Evolutionary conservation across 2,888 invertebrate genomes (phyloP).

Genomic region (Hydriomena furcata): DNA sequence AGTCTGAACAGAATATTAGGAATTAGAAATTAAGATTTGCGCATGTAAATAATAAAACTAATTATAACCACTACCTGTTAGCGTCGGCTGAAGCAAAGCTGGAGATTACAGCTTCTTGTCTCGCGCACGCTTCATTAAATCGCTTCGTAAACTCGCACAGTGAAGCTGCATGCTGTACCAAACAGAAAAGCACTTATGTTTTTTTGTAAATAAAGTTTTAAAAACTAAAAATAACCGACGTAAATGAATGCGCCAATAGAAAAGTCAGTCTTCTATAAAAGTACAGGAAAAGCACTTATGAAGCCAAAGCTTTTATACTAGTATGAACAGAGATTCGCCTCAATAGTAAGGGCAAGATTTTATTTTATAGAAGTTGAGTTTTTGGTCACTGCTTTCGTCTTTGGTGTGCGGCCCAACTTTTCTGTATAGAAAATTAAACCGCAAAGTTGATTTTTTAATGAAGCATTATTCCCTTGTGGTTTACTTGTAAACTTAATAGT

Average conservation of each 20-base stretch:
- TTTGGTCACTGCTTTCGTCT: not conserved
- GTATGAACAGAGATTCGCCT: too few relatives aligned
- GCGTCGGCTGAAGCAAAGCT: conserved; percentile 25
- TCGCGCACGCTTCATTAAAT: conserved; percentile 59
- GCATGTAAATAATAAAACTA: conserved; percentile 14
- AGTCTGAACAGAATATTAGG: too few relatives aligned
- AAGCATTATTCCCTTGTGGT: conserved; percentile 58
- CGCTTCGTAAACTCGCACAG: conserved; percentile 26
- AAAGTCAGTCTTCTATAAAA: too few relatives aligned
- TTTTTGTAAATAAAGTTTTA: too few relatives aligned
- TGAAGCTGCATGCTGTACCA: conserved; percentile 7
- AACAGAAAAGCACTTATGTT: too few relatives aligned
- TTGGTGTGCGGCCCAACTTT: conserved; percentile 13
- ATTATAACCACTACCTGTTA: conserved; percentile 24
- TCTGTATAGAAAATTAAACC: conserved; percentile 60
- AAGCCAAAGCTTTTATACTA: too few relatives aligned
- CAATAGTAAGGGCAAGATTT: too few relatives aligned
- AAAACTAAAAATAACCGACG: too few relatives aligned
- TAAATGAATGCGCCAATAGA: too few relatives aligned
- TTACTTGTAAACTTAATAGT: conserved; percentile 52
- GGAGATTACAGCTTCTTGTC: conserved; percentile 62
- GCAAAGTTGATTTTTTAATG: conserved; percentile 60
- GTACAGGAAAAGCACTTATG: too few relatives aligned
- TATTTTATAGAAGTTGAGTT: too few relatives aligned
- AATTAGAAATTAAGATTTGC: too few relatives aligned